phyloP scores from a whole-genome alignment of 2,797 vertebrate species.

The Mycteria americana region DNA sequence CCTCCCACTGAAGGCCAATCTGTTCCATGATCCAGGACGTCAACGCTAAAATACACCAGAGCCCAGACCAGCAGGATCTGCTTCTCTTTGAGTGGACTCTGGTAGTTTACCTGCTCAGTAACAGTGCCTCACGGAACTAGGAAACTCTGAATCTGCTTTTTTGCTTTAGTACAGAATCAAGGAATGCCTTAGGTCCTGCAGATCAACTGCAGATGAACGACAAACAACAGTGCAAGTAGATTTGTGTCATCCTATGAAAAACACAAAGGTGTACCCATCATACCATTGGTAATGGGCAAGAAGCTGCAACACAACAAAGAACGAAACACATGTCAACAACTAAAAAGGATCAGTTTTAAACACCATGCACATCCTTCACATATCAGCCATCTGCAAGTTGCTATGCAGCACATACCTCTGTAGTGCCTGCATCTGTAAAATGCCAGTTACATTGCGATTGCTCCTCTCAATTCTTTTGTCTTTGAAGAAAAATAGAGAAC shows the following conservation, averaged over 20 bases:
- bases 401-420: background rate
- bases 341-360: background rate
- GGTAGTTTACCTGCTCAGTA: background rate
- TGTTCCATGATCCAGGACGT: background rate
- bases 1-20: background rate
- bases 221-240: background rate
- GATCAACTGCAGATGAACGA: background rate
- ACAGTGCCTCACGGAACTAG: background rate
- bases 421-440: background rate
- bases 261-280: background rate
- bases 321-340: background rate
- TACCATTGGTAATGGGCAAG: background rate
- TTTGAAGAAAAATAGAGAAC: background rate
- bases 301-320: background rate
- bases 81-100: background rate
- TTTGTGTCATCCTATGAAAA: background rate
- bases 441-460: background rate
- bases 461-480: background rate
- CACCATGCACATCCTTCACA: background rate
- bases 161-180: background rate
- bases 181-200: background rate
- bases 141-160: background rate
- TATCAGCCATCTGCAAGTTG: background rate
- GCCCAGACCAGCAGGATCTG: background rate
- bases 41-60: rapidly evolving